Evolutionary conservation across 2,113 vertebrate genomes (phyloP).

Genomic region (Zosterops hypoxanthus): DNA sequence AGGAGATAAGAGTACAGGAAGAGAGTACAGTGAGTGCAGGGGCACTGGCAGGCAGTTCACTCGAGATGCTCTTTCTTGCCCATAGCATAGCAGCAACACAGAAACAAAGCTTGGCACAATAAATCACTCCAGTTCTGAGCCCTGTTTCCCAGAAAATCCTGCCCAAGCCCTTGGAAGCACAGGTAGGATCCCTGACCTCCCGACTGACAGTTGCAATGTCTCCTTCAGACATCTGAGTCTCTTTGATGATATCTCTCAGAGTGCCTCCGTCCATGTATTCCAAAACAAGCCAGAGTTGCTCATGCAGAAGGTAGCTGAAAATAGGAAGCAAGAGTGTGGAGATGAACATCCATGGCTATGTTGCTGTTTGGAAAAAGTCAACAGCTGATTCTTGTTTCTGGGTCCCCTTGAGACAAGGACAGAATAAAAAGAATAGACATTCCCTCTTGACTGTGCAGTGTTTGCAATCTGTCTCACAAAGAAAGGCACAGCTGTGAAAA

Average conservation of each 20-base stretch:
- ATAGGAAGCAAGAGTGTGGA: neutral
- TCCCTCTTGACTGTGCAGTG: neutral
- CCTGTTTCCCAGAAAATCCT: neutral
- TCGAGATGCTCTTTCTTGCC: neutral
- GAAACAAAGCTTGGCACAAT: neutral
- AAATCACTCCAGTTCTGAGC: neutral
- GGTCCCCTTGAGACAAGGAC: neutral
- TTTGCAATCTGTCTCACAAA: neutral
- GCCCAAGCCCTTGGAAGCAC: fast-evolving
- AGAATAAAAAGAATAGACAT: neutral
- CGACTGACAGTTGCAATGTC: slow-evolving; percentile 94
- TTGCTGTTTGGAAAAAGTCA: neutral
- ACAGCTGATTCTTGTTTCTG: neutral
- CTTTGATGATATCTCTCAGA: slow-evolving; percentile 91
- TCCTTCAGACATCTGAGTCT: slow-evolving; percentile 92
- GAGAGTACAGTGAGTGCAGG: too few relatives aligned
- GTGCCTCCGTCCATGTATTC: slow-evolving; percentile 94
- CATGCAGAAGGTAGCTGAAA: slow-evolving; percentile 89
- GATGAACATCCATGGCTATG: neutral
- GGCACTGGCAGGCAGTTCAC: neutral
- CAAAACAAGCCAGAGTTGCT: slow-evolving; percentile 98
- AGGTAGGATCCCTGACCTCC: slow-evolving; percentile 78
- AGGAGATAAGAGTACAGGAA: neutral
- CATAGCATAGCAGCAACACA: neutral
- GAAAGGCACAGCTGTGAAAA: neutral